phyloP scores from a whole-genome alignment of 2,888 invertebrate genomes.

The Penaeus monodon region DNA sequence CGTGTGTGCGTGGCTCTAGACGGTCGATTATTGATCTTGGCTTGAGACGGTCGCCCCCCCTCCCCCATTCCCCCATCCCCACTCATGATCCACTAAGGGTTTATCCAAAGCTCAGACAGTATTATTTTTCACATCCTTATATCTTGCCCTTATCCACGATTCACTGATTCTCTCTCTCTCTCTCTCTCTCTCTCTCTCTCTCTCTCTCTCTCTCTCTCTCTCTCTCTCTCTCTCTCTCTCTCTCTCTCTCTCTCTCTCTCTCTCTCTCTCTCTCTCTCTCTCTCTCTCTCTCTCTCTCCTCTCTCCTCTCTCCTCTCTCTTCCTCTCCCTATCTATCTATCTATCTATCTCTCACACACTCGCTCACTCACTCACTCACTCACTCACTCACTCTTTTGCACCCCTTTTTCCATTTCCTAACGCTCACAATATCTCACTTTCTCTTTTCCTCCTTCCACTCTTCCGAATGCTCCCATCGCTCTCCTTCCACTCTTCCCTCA shows the following conservation, averaged over 20 bases:
- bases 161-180: background rate
- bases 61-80: background rate
- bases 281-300: background rate
- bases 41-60: conserved; percentile 1
- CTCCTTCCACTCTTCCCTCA: background rate
- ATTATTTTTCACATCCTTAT: background rate
- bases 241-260: background rate
- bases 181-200: background rate
- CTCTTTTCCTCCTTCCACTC: background rate
- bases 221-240: conserved; percentile 1
- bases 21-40: too few species aligned
- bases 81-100: background rate
- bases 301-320: background rate
- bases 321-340: background rate
- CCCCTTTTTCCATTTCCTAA: background rate
- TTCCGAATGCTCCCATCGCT: background rate
- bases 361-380: background rate
- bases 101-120: background rate
- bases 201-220: background rate
- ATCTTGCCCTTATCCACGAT: background rate
- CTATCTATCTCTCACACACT: background rate
- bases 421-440: background rate
- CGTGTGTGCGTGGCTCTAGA: conserved; percentile 4
- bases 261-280: background rate
- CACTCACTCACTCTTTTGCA: background rate